Conservation (phyloP, 2,113 vertebrate genomes). For the Tor tambroides region DNA sequence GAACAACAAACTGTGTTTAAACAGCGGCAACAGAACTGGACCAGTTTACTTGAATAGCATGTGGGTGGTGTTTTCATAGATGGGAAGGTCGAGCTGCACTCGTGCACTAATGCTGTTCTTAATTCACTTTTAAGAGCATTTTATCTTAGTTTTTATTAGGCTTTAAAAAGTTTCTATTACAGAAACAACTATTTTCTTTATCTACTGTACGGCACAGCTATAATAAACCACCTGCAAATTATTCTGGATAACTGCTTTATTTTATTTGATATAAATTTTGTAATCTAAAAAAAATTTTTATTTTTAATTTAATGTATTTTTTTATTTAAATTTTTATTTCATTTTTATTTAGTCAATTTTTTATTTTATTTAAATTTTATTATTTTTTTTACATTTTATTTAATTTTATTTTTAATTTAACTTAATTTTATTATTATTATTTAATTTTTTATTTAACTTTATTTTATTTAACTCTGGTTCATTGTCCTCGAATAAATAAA, state of each 20-base stretch:
- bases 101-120: background rate
- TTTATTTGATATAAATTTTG: background rate
- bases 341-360: no score
- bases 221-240: background rate
- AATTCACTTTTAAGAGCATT: background rate
- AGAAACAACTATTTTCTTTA: background rate
- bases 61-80: background rate
- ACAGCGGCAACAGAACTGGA: background rate
- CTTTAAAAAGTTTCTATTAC: background rate
- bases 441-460: background rate
- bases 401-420: no score
- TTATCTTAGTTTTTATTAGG: constrained; percentile 27
- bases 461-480: background rate
- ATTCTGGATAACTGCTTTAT: background rate
- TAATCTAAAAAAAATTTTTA: background rate
- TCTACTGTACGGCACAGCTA: background rate
- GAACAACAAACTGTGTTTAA: background rate
- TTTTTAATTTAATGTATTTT: no score
- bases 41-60: background rate
- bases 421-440: no score
- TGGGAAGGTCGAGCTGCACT: background rate
- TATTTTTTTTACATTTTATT: no score
- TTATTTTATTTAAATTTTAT: no score
- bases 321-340: no score
- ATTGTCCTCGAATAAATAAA: constrained; percentile 8